Percentiles rank a stretch among this genome's conserved stretches.
Evolutionary conservation across 2,797 vertebrate species (phyloP).

Genomic region (Artibeus lituratus): DNA sequence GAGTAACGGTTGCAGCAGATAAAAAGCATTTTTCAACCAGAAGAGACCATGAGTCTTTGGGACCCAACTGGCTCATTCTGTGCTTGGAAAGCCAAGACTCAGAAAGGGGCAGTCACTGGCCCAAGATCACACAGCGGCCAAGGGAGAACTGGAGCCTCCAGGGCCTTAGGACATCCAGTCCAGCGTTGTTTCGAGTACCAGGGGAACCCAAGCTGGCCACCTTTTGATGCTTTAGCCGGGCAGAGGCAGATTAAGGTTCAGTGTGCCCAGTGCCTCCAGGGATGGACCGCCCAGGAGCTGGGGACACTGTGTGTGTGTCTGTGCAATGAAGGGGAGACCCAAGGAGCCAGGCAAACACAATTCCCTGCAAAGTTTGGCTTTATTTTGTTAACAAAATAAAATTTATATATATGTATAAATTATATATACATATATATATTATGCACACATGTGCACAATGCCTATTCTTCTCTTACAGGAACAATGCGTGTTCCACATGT

Average conservation of each 20-base stretch:
- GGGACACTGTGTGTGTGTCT: rapidly evolving
- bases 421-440: neutral
- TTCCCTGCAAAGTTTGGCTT: neutral
- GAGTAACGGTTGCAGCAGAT: neutral
- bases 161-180: neutral
- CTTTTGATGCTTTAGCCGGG: neutral
- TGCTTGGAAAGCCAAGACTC: neutral
- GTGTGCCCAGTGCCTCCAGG: neutral
- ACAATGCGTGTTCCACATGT: neutral
- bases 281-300: neutral
- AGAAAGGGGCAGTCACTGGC: neutral
- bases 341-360: neutral
- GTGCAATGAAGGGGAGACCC: rapidly evolving
- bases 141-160: neutral
- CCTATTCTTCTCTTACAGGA: neutral
- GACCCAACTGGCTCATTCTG: neutral
- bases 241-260: neutral
- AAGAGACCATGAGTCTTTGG: neutral
- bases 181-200: neutral
- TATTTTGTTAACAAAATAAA: neutral
- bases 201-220: neutral
- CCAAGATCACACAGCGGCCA: neutral
- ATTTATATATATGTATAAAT: neutral
- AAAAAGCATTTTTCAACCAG: neutral
- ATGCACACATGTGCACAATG: neutral